Conservation (phyloP, 2,113 vertebrate species). For the Cranoglanis bouderius region DNA sequence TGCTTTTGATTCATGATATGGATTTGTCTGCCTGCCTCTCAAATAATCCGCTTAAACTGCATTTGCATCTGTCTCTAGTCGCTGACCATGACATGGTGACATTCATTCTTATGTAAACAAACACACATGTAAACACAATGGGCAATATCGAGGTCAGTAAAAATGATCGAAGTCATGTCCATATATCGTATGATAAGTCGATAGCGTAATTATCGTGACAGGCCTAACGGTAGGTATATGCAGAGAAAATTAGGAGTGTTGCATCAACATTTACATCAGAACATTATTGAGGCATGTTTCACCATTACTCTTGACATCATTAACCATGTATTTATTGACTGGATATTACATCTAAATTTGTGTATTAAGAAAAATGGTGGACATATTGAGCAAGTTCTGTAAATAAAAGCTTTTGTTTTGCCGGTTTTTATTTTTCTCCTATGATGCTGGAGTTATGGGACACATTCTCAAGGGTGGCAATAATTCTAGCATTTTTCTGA, state of each 20-base stretch:
- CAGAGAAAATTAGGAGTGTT: background rate
- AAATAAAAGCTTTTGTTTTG: background rate
- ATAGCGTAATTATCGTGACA: no score
- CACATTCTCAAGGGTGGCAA: background rate
- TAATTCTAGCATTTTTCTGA: background rate
- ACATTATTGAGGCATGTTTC: background rate
- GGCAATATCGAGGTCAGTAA: no score
- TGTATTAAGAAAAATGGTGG: background rate
- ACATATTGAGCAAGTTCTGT: background rate
- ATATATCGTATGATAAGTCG: no score
- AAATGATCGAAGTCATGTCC: no score
- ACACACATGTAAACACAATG: no score
- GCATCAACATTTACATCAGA: background rate
- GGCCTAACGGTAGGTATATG: background rate
- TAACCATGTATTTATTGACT: background rate
- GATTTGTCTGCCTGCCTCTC: no score
- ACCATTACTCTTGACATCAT: background rate
- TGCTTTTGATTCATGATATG: no score
- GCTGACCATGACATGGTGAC: no score
- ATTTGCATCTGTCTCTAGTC: no score
- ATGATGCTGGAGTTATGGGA: no score
- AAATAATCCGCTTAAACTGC: no score
- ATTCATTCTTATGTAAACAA: no score
- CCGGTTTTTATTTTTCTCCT: background rate
- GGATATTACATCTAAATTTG: background rate